Conservation (phyloP, 64 coral and sea anemone genomes). For the Hydrozoanthus tunicans region DNA sequence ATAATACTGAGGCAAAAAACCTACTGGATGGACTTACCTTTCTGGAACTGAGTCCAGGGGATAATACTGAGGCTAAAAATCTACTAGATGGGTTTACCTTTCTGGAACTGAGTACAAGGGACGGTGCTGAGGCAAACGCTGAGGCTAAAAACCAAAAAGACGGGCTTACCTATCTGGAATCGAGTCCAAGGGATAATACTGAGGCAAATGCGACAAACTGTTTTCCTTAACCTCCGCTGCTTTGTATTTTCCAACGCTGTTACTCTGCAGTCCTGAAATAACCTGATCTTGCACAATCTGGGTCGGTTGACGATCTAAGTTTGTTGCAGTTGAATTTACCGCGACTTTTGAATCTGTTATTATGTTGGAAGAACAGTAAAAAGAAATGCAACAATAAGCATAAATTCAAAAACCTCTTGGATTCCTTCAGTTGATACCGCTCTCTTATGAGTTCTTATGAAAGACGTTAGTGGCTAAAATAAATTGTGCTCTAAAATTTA, state of each 20-base stretch:
- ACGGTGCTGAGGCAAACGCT: neutral
- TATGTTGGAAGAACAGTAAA: too few relatives aligned
- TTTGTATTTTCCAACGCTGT: neutral
- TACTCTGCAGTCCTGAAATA: neutral
- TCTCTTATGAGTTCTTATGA: too few relatives aligned
- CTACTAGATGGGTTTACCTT: neutral
- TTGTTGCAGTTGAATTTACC: neutral
- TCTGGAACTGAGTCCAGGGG: too few relatives aligned
- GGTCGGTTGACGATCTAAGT: neutral
- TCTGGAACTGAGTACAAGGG: neutral
- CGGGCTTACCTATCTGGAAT: conserved; percentile 2
- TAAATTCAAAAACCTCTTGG: too few relatives aligned
- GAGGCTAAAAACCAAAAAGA: neutral
- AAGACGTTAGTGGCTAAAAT: too few relatives aligned
- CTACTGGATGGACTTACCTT: neutral
- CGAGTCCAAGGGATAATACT: conserved; percentile 5
- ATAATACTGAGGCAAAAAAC: too few relatives aligned
- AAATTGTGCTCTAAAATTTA: too few relatives aligned
- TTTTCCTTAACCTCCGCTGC: neutral
- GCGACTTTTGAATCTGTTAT: neutral
- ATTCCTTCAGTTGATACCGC: too few relatives aligned
- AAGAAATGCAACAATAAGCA: too few relatives aligned
- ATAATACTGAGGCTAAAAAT: neutral
- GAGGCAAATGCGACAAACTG: neutral
- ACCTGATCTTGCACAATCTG: conserved; percentile 1